phyloP scores from a whole-genome alignment of 1,140 invertebrate genomes.

The Latrodectus geometricus region DNA sequence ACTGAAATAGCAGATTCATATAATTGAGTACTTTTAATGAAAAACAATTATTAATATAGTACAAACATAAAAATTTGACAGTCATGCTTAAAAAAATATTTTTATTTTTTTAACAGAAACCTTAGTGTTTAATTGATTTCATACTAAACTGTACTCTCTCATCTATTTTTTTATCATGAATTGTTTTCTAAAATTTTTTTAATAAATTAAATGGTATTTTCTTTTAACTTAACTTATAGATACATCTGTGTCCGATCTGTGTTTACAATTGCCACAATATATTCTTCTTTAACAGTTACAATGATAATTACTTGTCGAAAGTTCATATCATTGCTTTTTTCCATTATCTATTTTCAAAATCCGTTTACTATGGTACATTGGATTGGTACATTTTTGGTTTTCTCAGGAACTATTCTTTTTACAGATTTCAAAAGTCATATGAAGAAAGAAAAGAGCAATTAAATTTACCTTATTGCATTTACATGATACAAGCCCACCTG shows the following conservation, averaged over 20 bases:
- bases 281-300: conserved; percentile 93
- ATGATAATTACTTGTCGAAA: conserved; percentile 95
- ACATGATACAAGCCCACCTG: no score
- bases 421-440: conserved; percentile 73
- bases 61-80: no score
- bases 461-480: neutral
- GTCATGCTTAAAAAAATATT: no score
- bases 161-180: no score
- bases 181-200: no score
- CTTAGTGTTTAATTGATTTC: no score
- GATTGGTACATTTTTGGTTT: conserved; percentile 91
- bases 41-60: no score
- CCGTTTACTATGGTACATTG: conserved; percentile 93
- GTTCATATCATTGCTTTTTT: conserved; percentile 93
- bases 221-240: conserved; percentile 68
- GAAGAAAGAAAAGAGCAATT: neutral
- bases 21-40: no score
- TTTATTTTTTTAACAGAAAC: no score
- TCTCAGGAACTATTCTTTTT: conserved; percentile 92
- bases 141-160: no score
- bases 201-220: no score
- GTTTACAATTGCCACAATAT: conserved; percentile 92
- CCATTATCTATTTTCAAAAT: conserved; percentile 95
- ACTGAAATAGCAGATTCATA: no score
- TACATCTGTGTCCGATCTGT: conserved; percentile 94